These are phyloP conservation scores for Ophioninae sp. DNA, from an alignment of 2,888 invertebrate genomes.

Conservation along the genomic window DNA sequence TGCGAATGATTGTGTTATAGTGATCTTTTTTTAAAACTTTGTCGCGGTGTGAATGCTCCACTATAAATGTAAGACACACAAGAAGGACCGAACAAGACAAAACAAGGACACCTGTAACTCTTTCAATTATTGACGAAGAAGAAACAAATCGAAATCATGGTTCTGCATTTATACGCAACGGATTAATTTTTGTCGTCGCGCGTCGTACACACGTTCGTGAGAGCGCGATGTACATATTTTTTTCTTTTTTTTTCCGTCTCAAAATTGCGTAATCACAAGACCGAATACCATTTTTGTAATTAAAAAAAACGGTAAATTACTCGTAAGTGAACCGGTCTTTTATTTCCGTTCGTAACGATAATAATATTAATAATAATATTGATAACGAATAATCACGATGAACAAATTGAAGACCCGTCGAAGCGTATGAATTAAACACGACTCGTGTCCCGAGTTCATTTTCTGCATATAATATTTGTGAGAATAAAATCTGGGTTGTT, in stretches of 20 bases:
- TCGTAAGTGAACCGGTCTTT: conserved; percentile 62
- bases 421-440: conserved; percentile 42
- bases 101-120: conserved; percentile 34
- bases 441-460: conserved; percentile 41
- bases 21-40: conserved; percentile 32
- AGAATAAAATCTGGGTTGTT: conserved; percentile 48
- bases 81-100: conserved; percentile 38
- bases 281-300: conserved; percentile 67
- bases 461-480: conserved; percentile 44
- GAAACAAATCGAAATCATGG: conserved; percentile 59
- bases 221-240: conserved; percentile 15
- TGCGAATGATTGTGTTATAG: conserved; percentile 43
- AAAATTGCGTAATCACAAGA: conserved; percentile 60
- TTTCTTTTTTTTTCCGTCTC: conserved; percentile 42
- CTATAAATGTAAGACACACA: conserved; percentile 36
- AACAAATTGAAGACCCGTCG: conserved; percentile 50
- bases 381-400: conserved; percentile 64
- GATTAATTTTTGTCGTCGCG: conserved; percentile 22
- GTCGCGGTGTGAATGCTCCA: conserved; percentile 31
- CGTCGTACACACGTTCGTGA: conserved; percentile 8
- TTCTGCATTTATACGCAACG: conserved; percentile 55
- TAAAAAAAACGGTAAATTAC: conserved; percentile 59
- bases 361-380: conserved; percentile 65
- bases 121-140: conserved; percentile 40
- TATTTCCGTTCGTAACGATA: conserved; percentile 66